Conservation (phyloP, 2,888 invertebrate genomes). For the Leistus spinibarbis region DNA sequence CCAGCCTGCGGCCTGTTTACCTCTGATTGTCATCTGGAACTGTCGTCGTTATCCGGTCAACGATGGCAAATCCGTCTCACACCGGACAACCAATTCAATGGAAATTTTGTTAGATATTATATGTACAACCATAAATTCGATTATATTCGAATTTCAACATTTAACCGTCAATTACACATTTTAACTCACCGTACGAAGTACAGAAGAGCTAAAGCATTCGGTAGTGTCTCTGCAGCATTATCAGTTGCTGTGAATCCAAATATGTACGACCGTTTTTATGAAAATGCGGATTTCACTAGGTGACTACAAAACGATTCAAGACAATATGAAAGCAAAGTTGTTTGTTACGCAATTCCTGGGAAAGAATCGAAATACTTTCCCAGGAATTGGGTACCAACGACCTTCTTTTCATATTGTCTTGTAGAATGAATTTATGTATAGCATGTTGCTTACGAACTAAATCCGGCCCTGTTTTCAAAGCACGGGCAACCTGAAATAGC, state of each 20-base stretch:
- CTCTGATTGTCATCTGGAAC: conserved; percentile 18
- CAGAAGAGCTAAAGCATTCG: too few relatives aligned
- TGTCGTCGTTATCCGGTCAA: conserved; percentile 14
- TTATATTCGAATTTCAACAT: background rate
- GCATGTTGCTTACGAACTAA: background rate
- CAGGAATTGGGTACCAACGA: too few relatives aligned
- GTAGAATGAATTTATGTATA: background rate
- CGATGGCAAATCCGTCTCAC: conserved; percentile 2
- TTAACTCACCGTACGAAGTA: too few relatives aligned
- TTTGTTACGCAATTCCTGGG: too few relatives aligned
- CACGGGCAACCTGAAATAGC: background rate
- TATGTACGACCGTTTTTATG: too few relatives aligned
- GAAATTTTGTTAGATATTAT: background rate
- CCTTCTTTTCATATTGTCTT: background rate
- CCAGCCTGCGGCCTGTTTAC: conserved; percentile 14
- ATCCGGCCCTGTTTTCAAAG: background rate
- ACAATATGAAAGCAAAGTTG: too few relatives aligned
- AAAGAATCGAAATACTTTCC: too few relatives aligned
- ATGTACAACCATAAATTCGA: background rate
- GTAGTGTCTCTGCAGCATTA: too few relatives aligned
- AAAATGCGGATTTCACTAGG: too few relatives aligned
- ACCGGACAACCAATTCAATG: background rate
- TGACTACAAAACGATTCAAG: too few relatives aligned
- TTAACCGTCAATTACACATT: background rate
- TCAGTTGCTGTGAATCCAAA: too few relatives aligned